phyloP scores from a whole-genome alignment of 1,140 invertebrate genomes.

The Notospermus geniculatus region DNA sequence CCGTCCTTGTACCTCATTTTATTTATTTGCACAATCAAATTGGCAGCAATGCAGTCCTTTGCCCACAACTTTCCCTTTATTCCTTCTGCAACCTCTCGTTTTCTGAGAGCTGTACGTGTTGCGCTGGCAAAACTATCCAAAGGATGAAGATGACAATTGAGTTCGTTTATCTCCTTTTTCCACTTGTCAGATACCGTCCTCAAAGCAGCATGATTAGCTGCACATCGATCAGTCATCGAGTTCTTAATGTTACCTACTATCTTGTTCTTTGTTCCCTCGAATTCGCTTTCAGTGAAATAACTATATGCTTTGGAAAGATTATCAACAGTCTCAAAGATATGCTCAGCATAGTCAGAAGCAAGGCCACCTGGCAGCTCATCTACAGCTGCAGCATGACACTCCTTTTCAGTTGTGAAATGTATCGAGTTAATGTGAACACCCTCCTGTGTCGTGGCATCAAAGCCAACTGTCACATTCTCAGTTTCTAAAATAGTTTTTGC shows the following conservation, averaged over 20 bases:
- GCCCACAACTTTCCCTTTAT: slow-evolving; percentile 13
- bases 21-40: too few relatives aligned
- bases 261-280: not conserved
- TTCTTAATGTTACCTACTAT: slow-evolving; percentile 15
- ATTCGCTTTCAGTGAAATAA: slow-evolving; percentile 9
- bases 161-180: slow-evolving; percentile 12
- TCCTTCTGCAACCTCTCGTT: not conserved
- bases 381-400: not conserved
- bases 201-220: slow-evolving; percentile 12
- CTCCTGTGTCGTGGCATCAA: slow-evolving; percentile 12
- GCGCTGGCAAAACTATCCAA: slow-evolving; percentile 16
- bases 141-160: slow-evolving; percentile 21
- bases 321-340: slow-evolving; percentile 13
- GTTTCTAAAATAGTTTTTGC: slow-evolving; percentile 3
- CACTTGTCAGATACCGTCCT: not conserved
- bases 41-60: not conserved
- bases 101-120: not conserved
- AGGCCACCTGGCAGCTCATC: slow-evolving; percentile 19
- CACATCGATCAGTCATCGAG: slow-evolving; percentile 15
- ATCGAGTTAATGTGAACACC: slow-evolving; percentile 14
- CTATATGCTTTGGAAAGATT: slow-evolving; percentile 7
- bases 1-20: slow-evolving; percentile 13
- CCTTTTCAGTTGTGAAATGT: slow-evolving; percentile 17
- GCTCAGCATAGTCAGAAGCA: slow-evolving; percentile 15
- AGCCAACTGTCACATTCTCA: slow-evolving; percentile 8